Percentiles rank a stretch among this genome's conserved stretches.
phyloP scores from a whole-genome alignment of 1,140 invertebrate species.

The Palaemon carinicauda region DNA sequence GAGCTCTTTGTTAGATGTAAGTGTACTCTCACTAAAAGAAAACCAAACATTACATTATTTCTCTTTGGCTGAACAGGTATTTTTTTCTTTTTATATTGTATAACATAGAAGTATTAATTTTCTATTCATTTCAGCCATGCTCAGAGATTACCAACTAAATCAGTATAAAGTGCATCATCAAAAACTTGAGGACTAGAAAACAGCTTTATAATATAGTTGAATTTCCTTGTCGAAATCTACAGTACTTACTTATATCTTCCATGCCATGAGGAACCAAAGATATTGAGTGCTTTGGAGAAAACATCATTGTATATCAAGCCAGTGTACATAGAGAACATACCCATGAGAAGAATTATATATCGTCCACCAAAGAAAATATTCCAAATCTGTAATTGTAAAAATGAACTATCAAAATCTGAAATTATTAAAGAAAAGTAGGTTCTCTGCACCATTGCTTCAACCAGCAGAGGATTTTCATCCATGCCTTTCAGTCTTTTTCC shows the following conservation, averaged over 20 bases:
- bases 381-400: constrained; percentile 79
- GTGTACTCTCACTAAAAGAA: constrained; percentile 19
- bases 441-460: no score
- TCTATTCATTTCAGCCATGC: neutral
- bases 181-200: neutral
- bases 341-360: constrained; percentile 98
- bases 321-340: constrained; percentile 95
- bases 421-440: neutral
- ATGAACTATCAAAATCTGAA: constrained; percentile 21
- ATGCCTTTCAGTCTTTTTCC: no score
- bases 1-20: constrained; percentile 65
- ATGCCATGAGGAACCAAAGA: constrained; percentile 89
- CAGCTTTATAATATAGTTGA: neutral
- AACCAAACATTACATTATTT: neutral
- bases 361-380: constrained; percentile 97
- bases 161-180: no score
- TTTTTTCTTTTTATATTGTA: no score
- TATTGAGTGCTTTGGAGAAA: constrained; percentile 94
- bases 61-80: no score
- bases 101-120: no score
- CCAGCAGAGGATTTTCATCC: no score
- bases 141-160: neutral
- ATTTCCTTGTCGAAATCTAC: neutral
- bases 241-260: constrained; percentile 68
- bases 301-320: constrained; percentile 98